These are phyloP conservation scores for Drosophila varians DNA, from an alignment of 1,140 invertebrate genomes.

Conservation along the genomic window DNA sequence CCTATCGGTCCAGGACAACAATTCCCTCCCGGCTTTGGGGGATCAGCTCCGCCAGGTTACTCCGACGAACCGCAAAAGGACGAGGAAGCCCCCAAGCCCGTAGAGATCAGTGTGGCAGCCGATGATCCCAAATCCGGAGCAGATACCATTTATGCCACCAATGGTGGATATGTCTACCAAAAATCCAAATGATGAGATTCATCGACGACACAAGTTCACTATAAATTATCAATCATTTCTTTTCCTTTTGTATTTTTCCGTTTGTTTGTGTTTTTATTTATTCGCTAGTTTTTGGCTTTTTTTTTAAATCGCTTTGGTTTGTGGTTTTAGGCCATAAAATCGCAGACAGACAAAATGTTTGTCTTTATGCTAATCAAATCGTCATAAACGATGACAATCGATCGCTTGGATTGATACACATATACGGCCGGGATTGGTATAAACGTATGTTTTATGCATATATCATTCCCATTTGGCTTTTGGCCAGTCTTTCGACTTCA, in stretches of 20 bases:
- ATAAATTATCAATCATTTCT: constrained; percentile 69
- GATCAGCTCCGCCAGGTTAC: constrained; percentile 21
- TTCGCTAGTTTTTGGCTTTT: neutral
- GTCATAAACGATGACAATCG: constrained; percentile 35
- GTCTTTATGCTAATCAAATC: constrained; percentile 44
- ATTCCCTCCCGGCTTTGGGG: constrained; percentile 42
- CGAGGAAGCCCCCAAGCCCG: neutral
- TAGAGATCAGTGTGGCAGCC: neutral
- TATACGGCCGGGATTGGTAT: neutral
- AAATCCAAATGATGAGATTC: constrained; percentile 38
- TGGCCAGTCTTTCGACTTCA: constrained; percentile 1
- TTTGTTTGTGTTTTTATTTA: constrained; percentile 4
- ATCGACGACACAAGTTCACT: constrained; percentile 26
- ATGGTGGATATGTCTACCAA: constrained; percentile 76
- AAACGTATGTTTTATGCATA: constrained; percentile 19
- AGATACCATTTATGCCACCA: constrained; percentile 71
- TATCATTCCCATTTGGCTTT: neutral
- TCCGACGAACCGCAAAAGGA: constrained; percentile 19
- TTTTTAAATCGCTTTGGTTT: neutral
- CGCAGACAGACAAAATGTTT: constrained; percentile 29
- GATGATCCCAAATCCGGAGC: constrained; percentile 28
- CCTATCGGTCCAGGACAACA: constrained; percentile 45
- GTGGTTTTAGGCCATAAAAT: constrained; percentile 33
- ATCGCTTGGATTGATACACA: constrained; percentile 28
- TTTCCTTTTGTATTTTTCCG: constrained; percentile 14